Base-by-base conservation (phyloP, 64 coral and sea anemone species). In the Pachyseris speciosa region DNA sequence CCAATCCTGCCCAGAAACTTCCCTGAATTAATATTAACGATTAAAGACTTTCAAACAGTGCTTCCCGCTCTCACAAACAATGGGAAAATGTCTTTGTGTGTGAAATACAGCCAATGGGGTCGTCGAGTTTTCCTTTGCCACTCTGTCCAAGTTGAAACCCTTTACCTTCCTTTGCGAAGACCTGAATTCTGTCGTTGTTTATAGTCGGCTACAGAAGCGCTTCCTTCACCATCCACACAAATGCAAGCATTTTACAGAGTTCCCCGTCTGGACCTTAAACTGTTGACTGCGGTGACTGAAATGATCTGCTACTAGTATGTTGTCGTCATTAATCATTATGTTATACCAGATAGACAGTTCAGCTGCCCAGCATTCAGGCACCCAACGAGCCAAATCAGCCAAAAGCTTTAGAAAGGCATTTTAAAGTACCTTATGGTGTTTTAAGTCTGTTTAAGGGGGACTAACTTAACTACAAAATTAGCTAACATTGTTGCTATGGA, bases 1-100 rank as follows among this genome's bases (percentile, higher is more conserved):
- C 91, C 71, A 86, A 93, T 78, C 37, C 32, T 75, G 40, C 71
- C 27, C 70, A 77, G 39, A 34, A 78, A 80, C 37, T 65, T 50
- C 64, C 44, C 57, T 25, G 75, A 22, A 34, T 10, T 78, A n/a
- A n/a, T n/a, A n/a, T n/a, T n/a, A n/a, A n/a, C n/a, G n/a, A 26
- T 86, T 71, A 69, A 86, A 86, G 8, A 93, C 78, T 33, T 93
- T 80, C 29, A 93, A 51, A 16, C 37, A 25, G 40, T 86, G 30
- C 24, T 93, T 93, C n/a, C 0, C 3, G 2, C 8, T 30, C 15
- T 92, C 90, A 19, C 65, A 48, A 4, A 92, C 90, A 76, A 67
- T 67, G 42, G n/a, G n/a, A n/a, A n/a, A 85, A 92, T 15, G 10
- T 32, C 31, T 76, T 58, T 8, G 26, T 9, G 39, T 83, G 26